Base-by-base conservation (phyloP, 2,888 invertebrate species). In the Lamellibrachia columna region DNA sequence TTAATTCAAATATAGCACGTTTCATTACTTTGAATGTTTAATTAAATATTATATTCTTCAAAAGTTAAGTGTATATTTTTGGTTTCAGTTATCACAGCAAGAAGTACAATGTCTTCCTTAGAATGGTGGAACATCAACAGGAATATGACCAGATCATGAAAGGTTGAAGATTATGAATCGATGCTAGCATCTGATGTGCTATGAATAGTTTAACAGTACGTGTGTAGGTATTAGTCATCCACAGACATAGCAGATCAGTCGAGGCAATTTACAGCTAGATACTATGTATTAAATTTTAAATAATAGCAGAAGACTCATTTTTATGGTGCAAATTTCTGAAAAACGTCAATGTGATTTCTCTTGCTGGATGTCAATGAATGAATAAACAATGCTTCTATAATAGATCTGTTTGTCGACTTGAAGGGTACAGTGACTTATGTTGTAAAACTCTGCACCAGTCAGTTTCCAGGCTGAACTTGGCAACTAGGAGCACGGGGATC, bases 31-130 rank as follows among this genome's bases (percentile, higher is more conserved):
- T 75, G 90, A 2, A 58, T 58, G 53, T 91, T 52, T 92, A 22
- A 91, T 93, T 91, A 53, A n/a, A 90, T 92, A 52, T 93, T 55
- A 75, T 92, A 75, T 52, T 22, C 8, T 11, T 6, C 52, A 28
- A 15, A 52, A 2, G 8, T 11, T 22, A 53, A 6, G 15, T 9
- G n/a, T 93, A n/a, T 53, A n/a, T 53, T 94, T 97, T 97, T 55
- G 11, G 90, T 94, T 97, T 97, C 95, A 97, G 97, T 93, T 99
- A 97, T 96, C 99, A 99, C 96, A 97, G 98, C 94, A 98, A 97
- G 95, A 99, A 99, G 96, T 99, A 98, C 96, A 96, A 97, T 95
- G 98, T 99, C 2, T 99, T 98, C 96, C 96, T 98, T 92, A 97
- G 97, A 97, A 98, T 99, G 98, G 97, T 98, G 92, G 97, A 98